Evolutionary conservation across 2,888 invertebrate genomes (phyloP), one percentile per base, ranked within the genome.

Genomic region (Chelonus formosanus): DNA sequence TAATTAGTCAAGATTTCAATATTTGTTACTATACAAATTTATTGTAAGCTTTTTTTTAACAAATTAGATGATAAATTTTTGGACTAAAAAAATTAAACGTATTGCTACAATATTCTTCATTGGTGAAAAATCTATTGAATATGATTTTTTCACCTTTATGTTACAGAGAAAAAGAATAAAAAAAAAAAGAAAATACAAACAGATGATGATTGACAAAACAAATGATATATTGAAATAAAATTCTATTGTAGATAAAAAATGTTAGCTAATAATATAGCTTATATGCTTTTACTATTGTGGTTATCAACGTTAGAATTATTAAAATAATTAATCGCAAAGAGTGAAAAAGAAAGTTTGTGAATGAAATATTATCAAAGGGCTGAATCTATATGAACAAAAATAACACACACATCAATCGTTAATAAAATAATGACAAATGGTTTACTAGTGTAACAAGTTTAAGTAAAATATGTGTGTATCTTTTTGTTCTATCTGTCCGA

Each of bases 261-360:
- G 78, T 80, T 83, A 81, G 82, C 80, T 83, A 80, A 48, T 48
- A 7, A 79, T 20, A 78, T 82, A 82, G 83, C 81, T 81, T 81
- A 77, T 81, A 80, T 81, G 83, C 83, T 83, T 83, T 82, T 81
- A 82, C 76, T 80, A 83, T 82, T 76, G 80, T 80, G 78, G 76
- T 80, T 81, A 78, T 76, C 79, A 80, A 74, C 74, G 73, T 78
- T 79, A 77, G 76, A 74, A 76, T 78, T 76, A 75, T 75, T 73
- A 75, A 71, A 70, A 70, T 74, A 70, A 69, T 67, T 45, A 69
- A 65, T 56, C 52, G 44, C 54, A 53, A 63, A 60, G 64, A 54
- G 58, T 62, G 20, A 20, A 20, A 20, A 20, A 2, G 2, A 20
- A 20, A 20, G 20, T 20, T 20, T 20, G 58, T 45, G 60, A 40